These are phyloP conservation scores for Epinephelus lanceolatus DNA, from an alignment of 2,113 vertebrate genomes.

Conservation along the genomic window DNA sequence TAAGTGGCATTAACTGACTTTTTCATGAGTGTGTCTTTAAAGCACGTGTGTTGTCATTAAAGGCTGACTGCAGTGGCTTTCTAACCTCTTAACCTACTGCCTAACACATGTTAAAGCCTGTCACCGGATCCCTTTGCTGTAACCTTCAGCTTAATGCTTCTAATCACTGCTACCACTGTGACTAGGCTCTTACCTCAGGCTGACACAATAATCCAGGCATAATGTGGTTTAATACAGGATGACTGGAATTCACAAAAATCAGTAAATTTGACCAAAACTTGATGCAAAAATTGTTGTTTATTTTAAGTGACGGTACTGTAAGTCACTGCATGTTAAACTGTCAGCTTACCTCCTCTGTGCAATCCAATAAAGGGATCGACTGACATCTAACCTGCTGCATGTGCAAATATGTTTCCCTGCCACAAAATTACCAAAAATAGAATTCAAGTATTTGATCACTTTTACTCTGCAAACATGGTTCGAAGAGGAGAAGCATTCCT, in stretches of 20 bases:
- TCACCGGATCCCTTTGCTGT: conserved; percentile 49
- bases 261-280: not conserved
- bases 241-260: conserved; percentile 5
- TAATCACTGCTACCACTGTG: conserved; percentile 45
- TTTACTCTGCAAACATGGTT: not conserved
- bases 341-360: conserved; percentile 47
- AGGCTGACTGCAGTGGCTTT: conserved; percentile 29
- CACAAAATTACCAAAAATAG: not conserved
- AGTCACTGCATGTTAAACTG: conserved; percentile 36
- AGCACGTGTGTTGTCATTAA: conserved; percentile 12
- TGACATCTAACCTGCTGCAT: conserved; percentile 40
- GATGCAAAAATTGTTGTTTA: not conserved
- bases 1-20: conserved; percentile 10
- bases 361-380: conserved; percentile 76
- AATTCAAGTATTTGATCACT: not conserved
- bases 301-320: not conserved
- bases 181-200: conserved; percentile 12
- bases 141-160: conserved; percentile 59
- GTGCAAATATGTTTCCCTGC: not conserved
- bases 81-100: conserved; percentile 74
- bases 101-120: conserved; percentile 49
- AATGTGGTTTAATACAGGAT: conserved; percentile 14
- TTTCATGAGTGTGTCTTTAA: not conserved
- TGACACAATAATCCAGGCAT: conserved; percentile 24
- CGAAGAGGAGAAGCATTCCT: accelerated